Percentiles rank a stretch among this genome's conserved stretches.
phyloP scores from a whole-genome alignment of 1,140 invertebrate genomes.

The Papilio aristodemus region DNA sequence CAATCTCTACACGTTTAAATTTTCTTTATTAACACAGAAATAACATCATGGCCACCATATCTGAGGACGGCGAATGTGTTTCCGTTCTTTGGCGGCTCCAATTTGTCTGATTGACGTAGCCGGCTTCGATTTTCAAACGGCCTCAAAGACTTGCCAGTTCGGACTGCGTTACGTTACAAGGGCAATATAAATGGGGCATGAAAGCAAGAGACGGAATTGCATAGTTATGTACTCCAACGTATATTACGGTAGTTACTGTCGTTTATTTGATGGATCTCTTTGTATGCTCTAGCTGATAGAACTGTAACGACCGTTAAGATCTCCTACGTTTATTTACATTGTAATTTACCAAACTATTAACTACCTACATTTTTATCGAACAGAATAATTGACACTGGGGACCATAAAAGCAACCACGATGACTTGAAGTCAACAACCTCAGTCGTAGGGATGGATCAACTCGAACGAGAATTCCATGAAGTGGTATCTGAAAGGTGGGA shows the following conservation, averaged over 20 bases:
- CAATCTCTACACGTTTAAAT: background rate
- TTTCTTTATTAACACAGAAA: too few species aligned
- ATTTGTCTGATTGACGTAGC: conserved; percentile 67
- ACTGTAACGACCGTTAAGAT: background rate
- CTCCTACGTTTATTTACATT: background rate
- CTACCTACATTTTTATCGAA: too few species aligned
- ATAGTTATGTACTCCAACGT: conserved; percentile 5
- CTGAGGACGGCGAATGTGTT: conserved; percentile 43
- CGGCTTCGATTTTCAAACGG: conserved; percentile 62
- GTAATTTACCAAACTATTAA: too few species aligned
- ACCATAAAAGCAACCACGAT: too few species aligned
- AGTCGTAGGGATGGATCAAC: too few species aligned
- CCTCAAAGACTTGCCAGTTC: conserved; percentile 57
- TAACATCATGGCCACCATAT: conserved; percentile 31
- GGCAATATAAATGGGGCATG: conserved; percentile 50
- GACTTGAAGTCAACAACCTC: too few species aligned
- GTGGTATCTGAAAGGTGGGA: too few species aligned
- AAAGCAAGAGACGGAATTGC: conserved; percentile 43
- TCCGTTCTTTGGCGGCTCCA: conserved; percentile 57
- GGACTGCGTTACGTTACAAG: conserved; percentile 46
- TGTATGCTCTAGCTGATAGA: background rate
- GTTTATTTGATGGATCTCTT: background rate
- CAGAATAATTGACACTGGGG: too few species aligned
- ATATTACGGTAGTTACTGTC: background rate
- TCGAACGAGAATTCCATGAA: too few species aligned